Percentiles rank a stretch among this genome's conserved stretches.
These are phyloP conservation scores for Hemicentrotus pulcherrimus DNA, from an alignment of 35 echinoderm and acorn worm genomes.

Conservation along the genomic window DNA sequence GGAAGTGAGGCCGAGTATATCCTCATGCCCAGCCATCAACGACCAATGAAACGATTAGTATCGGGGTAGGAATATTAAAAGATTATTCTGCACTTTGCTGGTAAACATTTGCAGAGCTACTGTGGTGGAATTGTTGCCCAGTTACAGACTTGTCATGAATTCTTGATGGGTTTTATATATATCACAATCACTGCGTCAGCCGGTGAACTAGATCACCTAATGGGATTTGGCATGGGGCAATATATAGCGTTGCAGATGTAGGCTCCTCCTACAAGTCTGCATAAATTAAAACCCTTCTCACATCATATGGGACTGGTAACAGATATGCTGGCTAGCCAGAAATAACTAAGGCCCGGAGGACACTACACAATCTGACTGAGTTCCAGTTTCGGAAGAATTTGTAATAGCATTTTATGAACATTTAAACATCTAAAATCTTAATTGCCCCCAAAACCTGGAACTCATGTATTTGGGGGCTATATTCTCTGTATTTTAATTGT, in stretches of 20 bases:
- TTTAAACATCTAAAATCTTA: too few relatives aligned
- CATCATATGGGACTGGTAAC: not conserved
- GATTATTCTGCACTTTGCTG: not conserved
- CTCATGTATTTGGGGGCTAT: too few relatives aligned
- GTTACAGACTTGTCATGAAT: not conserved
- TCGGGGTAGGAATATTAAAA: not conserved
- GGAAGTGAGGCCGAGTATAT: not conserved
- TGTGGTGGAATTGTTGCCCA: not conserved
- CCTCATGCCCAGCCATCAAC: not conserved
- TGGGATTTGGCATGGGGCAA: not conserved
- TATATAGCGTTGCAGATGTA: not conserved
- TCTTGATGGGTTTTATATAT: constrained; percentile 13
- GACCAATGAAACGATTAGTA: not conserved
- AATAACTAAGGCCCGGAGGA: too few relatives aligned
- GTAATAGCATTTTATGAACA: too few relatives aligned
- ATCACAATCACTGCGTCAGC: not conserved
- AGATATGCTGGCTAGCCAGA: too few relatives aligned
- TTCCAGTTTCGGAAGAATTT: too few relatives aligned
- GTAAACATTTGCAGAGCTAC: constrained; percentile 1
- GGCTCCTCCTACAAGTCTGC: not conserved
- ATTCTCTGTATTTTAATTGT: too few relatives aligned
- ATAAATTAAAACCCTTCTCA: not conserved
- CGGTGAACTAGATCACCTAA: not conserved
- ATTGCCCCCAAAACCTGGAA: too few relatives aligned
- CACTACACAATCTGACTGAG: too few relatives aligned